Evolutionary conservation across 2,888 invertebrate species (phyloP).

Genomic region (Drosophila sordidula): DNA sequence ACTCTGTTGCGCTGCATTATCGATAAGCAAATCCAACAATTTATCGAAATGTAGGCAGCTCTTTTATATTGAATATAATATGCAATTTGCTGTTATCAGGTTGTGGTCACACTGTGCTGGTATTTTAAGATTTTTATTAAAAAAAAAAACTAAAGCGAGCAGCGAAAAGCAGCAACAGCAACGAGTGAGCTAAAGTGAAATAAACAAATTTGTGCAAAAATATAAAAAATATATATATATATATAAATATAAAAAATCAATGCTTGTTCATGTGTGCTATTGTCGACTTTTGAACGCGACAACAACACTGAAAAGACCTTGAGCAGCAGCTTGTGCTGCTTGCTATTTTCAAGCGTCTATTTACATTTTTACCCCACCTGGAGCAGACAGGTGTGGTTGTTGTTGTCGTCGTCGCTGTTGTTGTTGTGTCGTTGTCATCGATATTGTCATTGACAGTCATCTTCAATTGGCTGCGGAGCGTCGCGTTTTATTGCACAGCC

Average conservation of each 20-base stretch:
- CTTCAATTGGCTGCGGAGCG: constrained; percentile 18
- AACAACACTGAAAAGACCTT: constrained; percentile 55
- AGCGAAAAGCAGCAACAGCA: constrained; percentile 57
- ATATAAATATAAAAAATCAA: constrained; percentile 58
- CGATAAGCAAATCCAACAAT: constrained; percentile 13
- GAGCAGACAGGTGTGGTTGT: constrained; percentile 75
- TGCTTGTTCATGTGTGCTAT: constrained; percentile 41
- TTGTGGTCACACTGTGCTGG: constrained; percentile 44
- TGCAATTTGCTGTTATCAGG: constrained; percentile 14
- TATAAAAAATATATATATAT: constrained; percentile 39
- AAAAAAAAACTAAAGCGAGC: constrained; percentile 45
- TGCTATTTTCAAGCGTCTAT: constrained; percentile 65
- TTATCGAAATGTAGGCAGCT: constrained; percentile 5
- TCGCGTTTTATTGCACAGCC: constrained; percentile 24
- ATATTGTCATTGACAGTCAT: constrained; percentile 38
- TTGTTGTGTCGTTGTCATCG: constrained; percentile 24
- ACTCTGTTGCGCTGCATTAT: neutral
- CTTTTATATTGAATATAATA: neutral
- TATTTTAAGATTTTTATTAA: constrained; percentile 58
- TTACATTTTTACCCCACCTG: constrained; percentile 75
- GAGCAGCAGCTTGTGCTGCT: constrained; percentile 40
- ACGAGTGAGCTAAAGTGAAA: constrained; percentile 60
- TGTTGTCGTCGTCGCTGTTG: constrained; percentile 19
- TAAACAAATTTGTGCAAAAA: constrained; percentile 51
- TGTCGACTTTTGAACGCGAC: constrained; percentile 17